phyloP scores from a whole-genome alignment of 2,888 invertebrate genomes.

The Drosophila percnosoma region DNA sequence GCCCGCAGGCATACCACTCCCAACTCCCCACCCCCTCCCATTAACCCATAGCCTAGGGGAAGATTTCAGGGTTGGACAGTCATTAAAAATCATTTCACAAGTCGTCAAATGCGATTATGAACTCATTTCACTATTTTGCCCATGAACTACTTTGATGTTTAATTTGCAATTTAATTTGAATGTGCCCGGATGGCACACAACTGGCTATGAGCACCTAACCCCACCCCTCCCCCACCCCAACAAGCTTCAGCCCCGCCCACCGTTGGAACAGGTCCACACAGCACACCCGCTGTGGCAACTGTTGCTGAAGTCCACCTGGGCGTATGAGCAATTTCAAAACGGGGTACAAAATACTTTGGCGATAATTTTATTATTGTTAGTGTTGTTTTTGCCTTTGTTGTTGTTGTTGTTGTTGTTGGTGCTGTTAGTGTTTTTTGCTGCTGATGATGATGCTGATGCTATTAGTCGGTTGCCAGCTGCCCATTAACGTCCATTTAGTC shows the following conservation, averaged over 20 bases:
- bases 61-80: slow-evolving; percentile 12
- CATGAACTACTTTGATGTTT: slow-evolving; percentile 78
- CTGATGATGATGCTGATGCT: slow-evolving; percentile 54
- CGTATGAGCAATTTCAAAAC: slow-evolving; percentile 73
- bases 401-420: slow-evolving; percentile 27
- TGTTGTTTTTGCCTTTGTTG: slow-evolving; percentile 35
- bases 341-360: slow-evolving; percentile 40
- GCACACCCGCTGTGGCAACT: not conserved
- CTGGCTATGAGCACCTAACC: not conserved
- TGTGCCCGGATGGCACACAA: slow-evolving; percentile 49
- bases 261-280: not conserved
- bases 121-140: slow-evolving; percentile 75
- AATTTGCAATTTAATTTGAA: slow-evolving; percentile 80
- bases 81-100: slow-evolving; percentile 78
- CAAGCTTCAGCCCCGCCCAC: not conserved
- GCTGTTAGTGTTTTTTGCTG: slow-evolving; percentile 36
- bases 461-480: slow-evolving; percentile 79
- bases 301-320: slow-evolving; percentile 61
- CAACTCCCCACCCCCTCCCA: too few species aligned
- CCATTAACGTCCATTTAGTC: slow-evolving; percentile 79
- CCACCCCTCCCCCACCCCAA: not conserved
- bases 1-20: not conserved
- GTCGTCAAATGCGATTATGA: slow-evolving; percentile 81
- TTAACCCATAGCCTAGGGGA: not conserved
- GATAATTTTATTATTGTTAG: slow-evolving; percentile 76